Evolutionary conservation across 2,797 vertebrate species (phyloP), one percentile per base, ranked within the genome.

Genomic region (Hypotaenidia okinawae): DNA sequence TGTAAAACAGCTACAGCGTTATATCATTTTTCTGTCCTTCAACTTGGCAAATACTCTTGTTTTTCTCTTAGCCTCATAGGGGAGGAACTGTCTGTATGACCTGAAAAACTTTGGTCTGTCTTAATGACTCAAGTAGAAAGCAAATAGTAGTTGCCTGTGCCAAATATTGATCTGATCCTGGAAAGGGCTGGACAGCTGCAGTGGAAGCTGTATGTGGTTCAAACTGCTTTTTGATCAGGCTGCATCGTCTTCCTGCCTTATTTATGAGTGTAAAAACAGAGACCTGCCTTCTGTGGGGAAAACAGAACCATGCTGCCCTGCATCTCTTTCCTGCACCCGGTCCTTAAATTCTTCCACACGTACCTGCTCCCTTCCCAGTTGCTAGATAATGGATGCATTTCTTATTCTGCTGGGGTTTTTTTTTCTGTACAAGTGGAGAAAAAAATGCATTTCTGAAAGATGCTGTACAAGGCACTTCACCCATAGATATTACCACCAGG

Each of bases 351-450:
- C 47, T 84, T 87, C 52, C 30, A 12, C 13, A 5, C 0, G 14
- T 64, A 87, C 37, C 49, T 83, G 62, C 27, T 92, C 32, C 63
- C 28, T 32, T 76, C 55, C 33, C 24, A n/a, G 28, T 2, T 51
- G 24, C n/a, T 0, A 0, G 76, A 47, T 43, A 51, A 87, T 4
- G 55, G 80, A 74, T 22, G 4, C 0, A 0, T 33, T 47, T 19
- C 13, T 93, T 70, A 22, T 22, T 63, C n/a, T 49, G 33, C 14
- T 47, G 47, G 47, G 19, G 5, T 2, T 32, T 59, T 2, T 32
- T 59, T 87, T 87, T 78, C 66, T 55, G 39, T 35, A n/a, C 10
- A 17, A 55, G 49, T 3, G 3, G 47, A 73, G 41, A 32, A 83
- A 87, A 83, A 23, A 2, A 5, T 5, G 18, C 9, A 18, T n/a